Conservation (phyloP, 2,888 invertebrate species). For the Spodoptera exigua region DNA sequence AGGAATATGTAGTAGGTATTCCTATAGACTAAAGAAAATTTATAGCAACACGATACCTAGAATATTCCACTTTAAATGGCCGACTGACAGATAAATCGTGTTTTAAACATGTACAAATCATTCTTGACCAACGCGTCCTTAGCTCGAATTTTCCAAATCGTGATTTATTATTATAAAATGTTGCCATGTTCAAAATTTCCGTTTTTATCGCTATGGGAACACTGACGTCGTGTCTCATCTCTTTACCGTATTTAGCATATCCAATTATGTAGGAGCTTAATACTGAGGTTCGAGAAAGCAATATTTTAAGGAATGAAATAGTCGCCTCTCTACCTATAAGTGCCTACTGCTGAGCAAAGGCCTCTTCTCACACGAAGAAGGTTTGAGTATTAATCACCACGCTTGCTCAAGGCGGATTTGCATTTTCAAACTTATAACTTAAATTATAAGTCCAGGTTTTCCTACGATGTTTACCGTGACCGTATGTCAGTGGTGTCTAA, state of each 20-base stretch:
- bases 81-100: slow-evolving; percentile 38
- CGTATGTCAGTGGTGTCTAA: no score
- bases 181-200: slow-evolving; percentile 21
- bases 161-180: slow-evolving; percentile 45
- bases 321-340: no score
- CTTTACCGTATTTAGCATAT: slow-evolving; percentile 34
- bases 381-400: no score
- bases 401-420: no score
- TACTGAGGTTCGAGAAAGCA: slow-evolving; percentile 26
- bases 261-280: slow-evolving; percentile 53
- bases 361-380: no score
- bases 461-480: no score
- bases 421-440: no score
- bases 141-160: slow-evolving; percentile 20
- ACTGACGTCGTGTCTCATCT: slow-evolving; percentile 18
- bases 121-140: slow-evolving; percentile 15
- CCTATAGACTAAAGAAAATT: slow-evolving; percentile 36
- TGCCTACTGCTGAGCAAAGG: no score
- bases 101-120: slow-evolving; percentile 31
- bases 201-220: slow-evolving; percentile 20
- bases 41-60: slow-evolving; percentile 30
- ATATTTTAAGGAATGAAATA: no score
- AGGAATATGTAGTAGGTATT: slow-evolving; percentile 31
- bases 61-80: slow-evolving; percentile 45
- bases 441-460: no score